These are phyloP conservation scores for Sceloporus tristichus DNA, from an alignment of 2,113 vertebrate genomes.

Conservation along the genomic window DNA sequence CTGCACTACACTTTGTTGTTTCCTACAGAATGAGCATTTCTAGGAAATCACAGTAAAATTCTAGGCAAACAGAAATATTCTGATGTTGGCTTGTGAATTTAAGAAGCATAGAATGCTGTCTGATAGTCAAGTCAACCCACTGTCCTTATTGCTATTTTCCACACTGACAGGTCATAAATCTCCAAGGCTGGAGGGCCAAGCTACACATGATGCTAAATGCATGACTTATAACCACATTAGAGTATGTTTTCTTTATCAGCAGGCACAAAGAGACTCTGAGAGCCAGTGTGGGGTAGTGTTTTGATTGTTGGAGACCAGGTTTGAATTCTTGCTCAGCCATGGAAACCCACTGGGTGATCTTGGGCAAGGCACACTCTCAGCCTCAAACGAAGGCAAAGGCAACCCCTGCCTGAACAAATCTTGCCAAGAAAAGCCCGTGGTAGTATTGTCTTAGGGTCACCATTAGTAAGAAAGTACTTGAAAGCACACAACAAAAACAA, in stretches of 20 bases:
- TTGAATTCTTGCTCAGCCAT: too few relatives aligned
- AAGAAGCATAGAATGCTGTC: background rate
- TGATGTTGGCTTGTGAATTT: slow-evolving; percentile 1
- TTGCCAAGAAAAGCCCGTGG: too few relatives aligned
- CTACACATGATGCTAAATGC: background rate
- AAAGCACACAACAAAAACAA: too few relatives aligned
- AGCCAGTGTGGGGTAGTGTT: too few relatives aligned
- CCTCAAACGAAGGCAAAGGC: too few relatives aligned
- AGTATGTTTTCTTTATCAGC: background rate
- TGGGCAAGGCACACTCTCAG: too few relatives aligned
- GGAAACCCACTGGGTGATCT: too few relatives aligned
- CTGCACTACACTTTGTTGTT: background rate
- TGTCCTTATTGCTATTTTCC: background rate
- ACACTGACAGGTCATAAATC: background rate
- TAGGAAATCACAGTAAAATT: background rate
- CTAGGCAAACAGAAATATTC: background rate
- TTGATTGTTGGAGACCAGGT: too few relatives aligned
- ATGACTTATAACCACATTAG: background rate
- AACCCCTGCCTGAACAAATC: too few relatives aligned
- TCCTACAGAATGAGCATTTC: background rate
- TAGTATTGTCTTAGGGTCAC: too few relatives aligned
- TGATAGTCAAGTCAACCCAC: background rate
- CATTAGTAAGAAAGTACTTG: too few relatives aligned
- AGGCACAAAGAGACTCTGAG: background rate
- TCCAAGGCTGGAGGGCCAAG: background rate